Base-by-base conservation (phyloP, 2,113 vertebrate species). In the Chamaetylas fuelleborni region DNA sequence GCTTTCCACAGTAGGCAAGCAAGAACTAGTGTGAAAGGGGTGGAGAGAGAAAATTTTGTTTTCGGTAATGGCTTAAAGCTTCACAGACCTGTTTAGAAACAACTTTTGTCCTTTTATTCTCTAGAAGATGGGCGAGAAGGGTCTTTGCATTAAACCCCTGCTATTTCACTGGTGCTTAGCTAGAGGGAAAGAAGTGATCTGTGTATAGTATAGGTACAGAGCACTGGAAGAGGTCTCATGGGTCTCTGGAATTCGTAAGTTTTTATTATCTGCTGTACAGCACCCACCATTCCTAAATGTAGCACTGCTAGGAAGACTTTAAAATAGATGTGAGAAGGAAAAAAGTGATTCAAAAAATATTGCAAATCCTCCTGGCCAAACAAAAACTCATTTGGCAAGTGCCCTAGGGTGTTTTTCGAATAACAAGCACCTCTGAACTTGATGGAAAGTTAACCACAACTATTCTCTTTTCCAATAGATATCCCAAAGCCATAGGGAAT, bases 341-440 rank as follows among this genome's bases (percentile, higher is more conserved):
- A 86, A 83, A 48, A 17, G 17, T 28, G 12, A 40, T 71, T 77
- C 2, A 31, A 54, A 79, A 88, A 84, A 28, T 31, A 34, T 4
- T 65, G 48, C 74, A 87, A 72, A 82, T 90, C 66, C 43, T 94
- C 19, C 65, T 43, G 54, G 58, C 45, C 58, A 67, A 95, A 85
- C 22, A 48, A 83, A n/a, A n/a, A 1, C 23, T 90, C 20, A 86
- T 81, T 53, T 86, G 80, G 40, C 58, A 82, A 85, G 40, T 50
- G 40, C 72, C 50, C 1, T 4, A 70, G 62, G 81, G 43, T 3
- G 1, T 86, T 90, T 92, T 89, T 90, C 4, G 6, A 86, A 43
- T 79, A 96, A 95, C 69, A 85, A 88, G 42, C n/a, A 82, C 38
- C 76, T 95, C 93, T 83, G 71, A 93, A 93, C 56, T 86, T 83